Evolutionary conservation across 2,113 vertebrate genomes (phyloP).

Genomic region (Gyps fulvus): DNA sequence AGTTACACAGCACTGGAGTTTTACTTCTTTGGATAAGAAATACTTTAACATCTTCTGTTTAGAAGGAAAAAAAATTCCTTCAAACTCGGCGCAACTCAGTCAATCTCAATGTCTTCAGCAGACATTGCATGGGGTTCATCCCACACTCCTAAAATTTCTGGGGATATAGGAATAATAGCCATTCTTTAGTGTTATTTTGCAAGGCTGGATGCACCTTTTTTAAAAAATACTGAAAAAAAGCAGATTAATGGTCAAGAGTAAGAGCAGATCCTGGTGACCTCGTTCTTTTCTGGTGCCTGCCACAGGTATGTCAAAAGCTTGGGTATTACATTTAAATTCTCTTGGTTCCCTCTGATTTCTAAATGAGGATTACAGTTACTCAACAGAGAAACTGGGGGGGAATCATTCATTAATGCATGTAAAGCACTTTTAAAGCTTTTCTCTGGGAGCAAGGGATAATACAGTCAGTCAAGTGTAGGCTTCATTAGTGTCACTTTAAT

Average conservation of each 20-base stretch:
- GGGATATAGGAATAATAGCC: neutral
- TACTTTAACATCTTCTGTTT: neutral
- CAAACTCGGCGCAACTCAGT: neutral
- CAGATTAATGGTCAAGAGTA: neutral
- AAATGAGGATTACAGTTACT: neutral
- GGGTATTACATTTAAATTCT: neutral
- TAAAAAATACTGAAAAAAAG: neutral
- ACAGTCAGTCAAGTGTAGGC: neutral
- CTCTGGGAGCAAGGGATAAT: neutral
- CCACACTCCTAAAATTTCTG: neutral
- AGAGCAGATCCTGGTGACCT: neutral
- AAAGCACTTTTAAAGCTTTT: slow-evolving; percentile 28
- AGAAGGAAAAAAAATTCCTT: neutral
- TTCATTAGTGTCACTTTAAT: neutral
- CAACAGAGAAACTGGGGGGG: neutral
- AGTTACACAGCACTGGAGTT: neutral
- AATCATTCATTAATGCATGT: neutral
- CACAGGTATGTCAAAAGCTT: neutral
- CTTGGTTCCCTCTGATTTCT: neutral
- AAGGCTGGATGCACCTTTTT: neutral
- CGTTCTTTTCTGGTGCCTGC: neutral
- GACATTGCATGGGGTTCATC: neutral
- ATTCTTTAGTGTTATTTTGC: neutral
- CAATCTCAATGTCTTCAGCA: neutral
- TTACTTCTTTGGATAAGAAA: neutral